These are phyloP conservation scores for Ypsolopha scabrella DNA, from an alignment of 2,888 invertebrate species.

Conservation along the genomic window DNA sequence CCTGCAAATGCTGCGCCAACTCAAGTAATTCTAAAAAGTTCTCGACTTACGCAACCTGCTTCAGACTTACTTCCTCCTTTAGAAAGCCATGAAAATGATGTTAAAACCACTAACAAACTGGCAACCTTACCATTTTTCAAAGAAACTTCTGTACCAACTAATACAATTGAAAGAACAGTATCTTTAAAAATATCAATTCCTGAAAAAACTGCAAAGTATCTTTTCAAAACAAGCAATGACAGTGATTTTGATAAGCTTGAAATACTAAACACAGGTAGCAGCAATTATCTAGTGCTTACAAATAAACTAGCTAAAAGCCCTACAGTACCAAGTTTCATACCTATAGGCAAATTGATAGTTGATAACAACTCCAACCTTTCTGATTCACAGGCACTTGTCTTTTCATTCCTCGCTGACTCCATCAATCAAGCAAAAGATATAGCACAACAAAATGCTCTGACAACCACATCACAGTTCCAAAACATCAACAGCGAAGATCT, in stretches of 20 bases:
- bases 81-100: conserved; percentile 18
- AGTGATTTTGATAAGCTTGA: conserved; percentile 45
- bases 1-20: conserved; percentile 22
- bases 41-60: conserved; percentile 33
- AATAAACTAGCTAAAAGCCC: conserved; percentile 30
- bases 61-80: conserved; percentile 40
- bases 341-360: conserved; percentile 44
- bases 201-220: conserved; percentile 47
- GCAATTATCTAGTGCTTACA: conserved; percentile 51
- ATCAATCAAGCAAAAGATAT: conserved; percentile 52
- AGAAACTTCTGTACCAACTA: conserved; percentile 34
- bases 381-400: conserved; percentile 62
- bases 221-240: conserved; percentile 42
- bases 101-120: conserved; percentile 32
- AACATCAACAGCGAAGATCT: conserved; percentile 38
- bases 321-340: conserved; percentile 30
- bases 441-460: conserved; percentile 34
- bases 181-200: conserved; percentile 60
- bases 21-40: conserved; percentile 23
- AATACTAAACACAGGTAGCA: conserved; percentile 56
- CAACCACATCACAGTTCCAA: conserved; percentile 30
- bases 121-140: conserved; percentile 45
- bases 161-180: conserved; percentile 57
- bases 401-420: conserved; percentile 55
- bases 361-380: conserved; percentile 50